A percentile compares a stretch with the other conserved stretches of the same genome.
Conservation (phyloP, 2,797 vertebrate species). For the Rhadinocentrus ornatus region DNA sequence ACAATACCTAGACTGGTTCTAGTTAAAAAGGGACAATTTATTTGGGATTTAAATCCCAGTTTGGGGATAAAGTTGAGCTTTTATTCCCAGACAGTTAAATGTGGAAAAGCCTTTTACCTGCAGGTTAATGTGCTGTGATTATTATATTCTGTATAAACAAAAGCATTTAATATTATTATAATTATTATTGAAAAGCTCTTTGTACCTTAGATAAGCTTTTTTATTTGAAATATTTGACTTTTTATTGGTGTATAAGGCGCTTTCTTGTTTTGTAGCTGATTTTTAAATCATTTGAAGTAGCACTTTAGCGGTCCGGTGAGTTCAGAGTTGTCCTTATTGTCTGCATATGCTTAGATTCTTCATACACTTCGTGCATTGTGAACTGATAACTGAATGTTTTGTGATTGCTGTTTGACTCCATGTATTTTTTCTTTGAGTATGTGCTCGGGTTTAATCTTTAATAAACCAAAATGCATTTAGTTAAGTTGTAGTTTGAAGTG, state of each 20-base stretch:
- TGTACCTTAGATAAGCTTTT: conserved; percentile 70
- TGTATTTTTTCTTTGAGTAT: background rate
- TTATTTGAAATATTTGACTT: background rate
- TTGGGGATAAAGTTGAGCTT: conserved; percentile 17
- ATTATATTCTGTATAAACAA: conserved; percentile 15
- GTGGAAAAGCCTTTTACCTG: background rate
- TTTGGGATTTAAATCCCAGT: conserved; percentile 23
- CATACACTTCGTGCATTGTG: background rate
- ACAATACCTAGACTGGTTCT: conserved; percentile 59
- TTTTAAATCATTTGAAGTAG: conserved; percentile 47
- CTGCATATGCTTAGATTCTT: conserved; percentile 1
- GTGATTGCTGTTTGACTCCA: background rate
- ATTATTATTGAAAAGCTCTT: conserved; percentile 26
- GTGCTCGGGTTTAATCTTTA: background rate
- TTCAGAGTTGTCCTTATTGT: conserved; percentile 8
- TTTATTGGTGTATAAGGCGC: conserved; percentile 22
- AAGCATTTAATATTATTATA: background rate
- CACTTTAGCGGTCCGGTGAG: conserved; percentile 65
- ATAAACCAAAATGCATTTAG: background rate
- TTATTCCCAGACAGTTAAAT: conserved; percentile 25
- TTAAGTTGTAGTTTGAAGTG: background rate
- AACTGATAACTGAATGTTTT: conserved; percentile 25
- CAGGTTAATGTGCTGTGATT: conserved; percentile 23
- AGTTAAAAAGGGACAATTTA: conserved; percentile 25
- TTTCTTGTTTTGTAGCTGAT: conserved; percentile 22